Evolutionary conservation across 2,888 invertebrate species (phyloP), one percentile per base, ranked within the genome.

Genomic region (Thera obeliscata): DNA sequence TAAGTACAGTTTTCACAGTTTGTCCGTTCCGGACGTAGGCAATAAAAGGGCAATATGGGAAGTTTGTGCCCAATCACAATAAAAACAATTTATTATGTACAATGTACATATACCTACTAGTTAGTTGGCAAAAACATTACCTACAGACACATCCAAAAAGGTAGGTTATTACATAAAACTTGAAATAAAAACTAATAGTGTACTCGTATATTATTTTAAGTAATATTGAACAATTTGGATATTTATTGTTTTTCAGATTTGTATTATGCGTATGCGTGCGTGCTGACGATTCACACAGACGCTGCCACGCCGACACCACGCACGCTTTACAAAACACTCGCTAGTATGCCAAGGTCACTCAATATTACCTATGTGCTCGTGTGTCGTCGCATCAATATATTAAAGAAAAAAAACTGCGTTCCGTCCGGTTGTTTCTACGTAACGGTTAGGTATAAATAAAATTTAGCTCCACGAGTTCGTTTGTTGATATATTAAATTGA

Each of bases 291-390:
- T n/a, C 41, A 41, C 56, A 43, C 22, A 65, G 70, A 70, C 78
- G 72, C 74, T 76, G 77, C 76, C 76, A 78, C 76, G 77, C 77
- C 66, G 71, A 74, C 73, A 70, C 74, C 67, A 71, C 71, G 70
- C 74, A 77, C 75, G 73, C 75, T 76, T 75, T 72, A 76, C 79
- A 67, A 80, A 52, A 52, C 50, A 49, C 41, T 46, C 75, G 81
- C 81, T 81, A 86, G 83, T 86, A 85, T 85, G 87, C 87, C 89
- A 89, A 89, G 89, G 89, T 85, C 88, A 78, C 70, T 70, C 77
- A 76, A 79, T 81, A 81, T 87, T 87, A 22, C 22, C 22, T 22
- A 81, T 83, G 81, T 80, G 85, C 84, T 84, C 83, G 80, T 83
- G 78, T 80, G 78, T 81, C 80, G 78, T 80, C 80, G 76, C 78